Base-by-base conservation (phyloP, 2,888 invertebrate species). In the Meiosimyza decipiens region DNA sequence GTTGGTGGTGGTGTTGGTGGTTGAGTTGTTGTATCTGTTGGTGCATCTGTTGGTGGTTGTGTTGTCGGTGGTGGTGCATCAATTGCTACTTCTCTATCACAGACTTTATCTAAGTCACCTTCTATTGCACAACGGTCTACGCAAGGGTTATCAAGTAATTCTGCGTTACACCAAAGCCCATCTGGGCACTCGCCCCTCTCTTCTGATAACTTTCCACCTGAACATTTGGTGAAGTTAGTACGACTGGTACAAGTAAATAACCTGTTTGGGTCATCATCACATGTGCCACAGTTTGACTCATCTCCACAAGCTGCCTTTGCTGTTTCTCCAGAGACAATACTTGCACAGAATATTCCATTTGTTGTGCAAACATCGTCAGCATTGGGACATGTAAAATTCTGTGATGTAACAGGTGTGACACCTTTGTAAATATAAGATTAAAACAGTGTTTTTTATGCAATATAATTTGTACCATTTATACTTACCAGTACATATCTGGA, bases 401-500 rank as follows among this genome's bases (percentile, higher is more conserved):
- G 40, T 5, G 40, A 9, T 7, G 3, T 7, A 1, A 9, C 1
- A 9, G 40, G 40, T 7, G 1, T 15, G 28, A 5, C 13, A 1
- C 7, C 70, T 70, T 13, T 9, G 6, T 40, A 40, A 40, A 9
- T 40, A 1, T 6, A 40, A 40, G 40, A 2, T 40, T 40, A 40
- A 9, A 40, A 40, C 6, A 4, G 28, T 28, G 28, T 28, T 28
- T 28, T 28, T 0, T 28, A 28, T 28, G 28, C 28, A 28, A 0
- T 28, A 28, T 3, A 28, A 28, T 28, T 28, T 15, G 3, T 12
- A 28, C 22, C 22, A 22, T 22, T 22, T 12, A 2, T 50, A 65
- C 78, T 77, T 76, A 84, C 85, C 78, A 28, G 50, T 51, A 72
- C 85, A 85, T 0, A 79, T 0, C 13, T 77, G 74, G 50, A 79